These are phyloP conservation scores for Hylaeus anthracinus DNA, from an alignment of 1,140 invertebrate species.

Conservation along the genomic window DNA sequence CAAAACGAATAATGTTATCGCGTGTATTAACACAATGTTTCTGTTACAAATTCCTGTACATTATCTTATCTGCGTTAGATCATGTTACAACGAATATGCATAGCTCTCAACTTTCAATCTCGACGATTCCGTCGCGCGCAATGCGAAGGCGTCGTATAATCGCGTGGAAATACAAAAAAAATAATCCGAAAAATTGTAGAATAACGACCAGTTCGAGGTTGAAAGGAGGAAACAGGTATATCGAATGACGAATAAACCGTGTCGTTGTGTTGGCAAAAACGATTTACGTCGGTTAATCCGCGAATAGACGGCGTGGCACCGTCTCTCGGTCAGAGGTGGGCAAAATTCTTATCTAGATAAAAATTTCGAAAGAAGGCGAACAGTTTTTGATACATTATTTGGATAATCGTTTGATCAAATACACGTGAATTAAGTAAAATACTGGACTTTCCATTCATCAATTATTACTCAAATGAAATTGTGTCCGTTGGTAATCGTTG, in stretches of 20 bases:
- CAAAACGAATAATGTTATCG: not conserved
- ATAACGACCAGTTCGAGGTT: not conserved
- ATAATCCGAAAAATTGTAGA: not conserved
- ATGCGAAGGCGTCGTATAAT: not conserved
- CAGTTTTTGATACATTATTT: too few species aligned
- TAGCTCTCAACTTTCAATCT: slow-evolving; percentile 6
- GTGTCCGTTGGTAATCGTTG: too few species aligned
- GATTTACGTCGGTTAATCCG: not conserved
- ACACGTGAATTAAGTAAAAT: too few species aligned
- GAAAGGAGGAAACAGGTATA: slow-evolving; percentile 4
- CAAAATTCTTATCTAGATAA: too few species aligned
- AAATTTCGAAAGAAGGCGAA: too few species aligned
- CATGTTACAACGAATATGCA: slow-evolving; percentile 38
- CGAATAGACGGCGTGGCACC: not conserved
- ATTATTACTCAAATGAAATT: too few species aligned
- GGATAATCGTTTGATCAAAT: too few species aligned
- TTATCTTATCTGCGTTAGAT: slow-evolving; percentile 55
- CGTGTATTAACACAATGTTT: slow-evolving; percentile 12
- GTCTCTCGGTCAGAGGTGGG: not conserved
- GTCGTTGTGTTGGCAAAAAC: not conserved
- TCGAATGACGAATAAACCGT: not conserved
- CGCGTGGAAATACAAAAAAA: not conserved
- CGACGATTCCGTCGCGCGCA: not conserved
- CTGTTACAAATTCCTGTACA: slow-evolving; percentile 33
- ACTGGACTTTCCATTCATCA: too few species aligned